These are phyloP conservation scores for Lysiphlebus fabarum DNA, from an alignment of 1,140 invertebrate species.

Conservation along the genomic window DNA sequence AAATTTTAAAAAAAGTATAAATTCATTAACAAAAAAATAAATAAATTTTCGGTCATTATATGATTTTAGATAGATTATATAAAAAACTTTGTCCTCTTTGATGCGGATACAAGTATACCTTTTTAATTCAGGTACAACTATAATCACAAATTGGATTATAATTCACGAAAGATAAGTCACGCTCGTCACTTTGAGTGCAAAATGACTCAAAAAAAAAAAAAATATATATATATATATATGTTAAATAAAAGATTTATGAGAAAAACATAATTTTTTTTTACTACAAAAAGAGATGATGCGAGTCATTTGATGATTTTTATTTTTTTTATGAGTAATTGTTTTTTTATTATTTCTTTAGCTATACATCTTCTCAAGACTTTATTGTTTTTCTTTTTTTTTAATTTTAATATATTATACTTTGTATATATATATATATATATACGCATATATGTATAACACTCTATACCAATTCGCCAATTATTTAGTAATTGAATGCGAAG, in stretches of 20 bases:
- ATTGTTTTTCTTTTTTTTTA: constrained; percentile 25
- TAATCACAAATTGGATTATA: constrained; percentile 57
- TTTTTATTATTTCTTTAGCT: constrained; percentile 9
- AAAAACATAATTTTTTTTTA: constrained; percentile 2
- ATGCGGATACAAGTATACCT: neutral
- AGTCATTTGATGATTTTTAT: too few species aligned
- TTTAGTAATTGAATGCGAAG: constrained; percentile 54
- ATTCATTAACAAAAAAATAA: too few species aligned
- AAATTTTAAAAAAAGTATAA: neutral
- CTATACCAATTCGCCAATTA: constrained; percentile 40
- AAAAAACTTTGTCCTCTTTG: too few species aligned
- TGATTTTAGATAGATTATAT: too few species aligned
- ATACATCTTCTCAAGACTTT: constrained; percentile 21
- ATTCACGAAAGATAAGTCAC: constrained; percentile 52
- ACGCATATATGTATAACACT: too few species aligned
- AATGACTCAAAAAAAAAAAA: constrained; percentile 34
- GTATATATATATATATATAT: too few species aligned
- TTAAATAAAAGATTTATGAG: constrained; percentile 17
- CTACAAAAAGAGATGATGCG: too few species aligned
- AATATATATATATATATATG: constrained; percentile 7
- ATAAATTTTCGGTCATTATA: too few species aligned
- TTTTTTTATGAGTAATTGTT: neutral
- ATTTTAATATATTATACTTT: too few species aligned
- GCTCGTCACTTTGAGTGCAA: constrained; percentile 49
- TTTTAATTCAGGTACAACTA: constrained; percentile 36